Conservation (phyloP, 2,888 invertebrate genomes). For the Hirtodrosophila histrioides region DNA sequence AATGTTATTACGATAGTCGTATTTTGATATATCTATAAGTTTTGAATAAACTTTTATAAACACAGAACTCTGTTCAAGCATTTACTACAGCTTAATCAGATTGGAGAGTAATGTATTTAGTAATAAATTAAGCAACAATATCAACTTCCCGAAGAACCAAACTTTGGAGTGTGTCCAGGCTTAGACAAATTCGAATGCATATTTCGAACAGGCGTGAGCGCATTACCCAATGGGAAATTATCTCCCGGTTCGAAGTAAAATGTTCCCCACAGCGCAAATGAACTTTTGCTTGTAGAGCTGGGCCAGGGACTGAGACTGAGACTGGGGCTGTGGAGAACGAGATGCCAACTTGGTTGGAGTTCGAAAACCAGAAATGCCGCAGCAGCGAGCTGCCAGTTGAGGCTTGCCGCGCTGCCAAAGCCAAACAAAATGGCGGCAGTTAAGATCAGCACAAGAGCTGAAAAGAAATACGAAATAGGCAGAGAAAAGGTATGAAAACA, state of each 20-base stretch:
- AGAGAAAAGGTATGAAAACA: constrained; percentile 63
- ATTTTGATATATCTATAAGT: no score
- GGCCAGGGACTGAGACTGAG: not conserved
- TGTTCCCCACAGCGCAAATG: constrained; percentile 37
- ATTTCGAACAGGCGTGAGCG: constrained; percentile 4
- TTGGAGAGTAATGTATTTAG: no score
- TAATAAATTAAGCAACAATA: no score
- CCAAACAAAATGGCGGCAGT: constrained; percentile 69
- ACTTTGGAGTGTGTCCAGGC: not conserved
- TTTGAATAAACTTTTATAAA: no score
- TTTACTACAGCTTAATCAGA: no score
- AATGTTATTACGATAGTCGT: no score
- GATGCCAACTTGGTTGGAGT: constrained; percentile 43
- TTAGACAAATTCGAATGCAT: not conserved
- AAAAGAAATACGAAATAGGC: constrained; percentile 21
- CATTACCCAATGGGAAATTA: constrained; percentile 34
- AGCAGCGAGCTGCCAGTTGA: constrained; percentile 35
- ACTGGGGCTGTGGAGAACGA: constrained; percentile 7
- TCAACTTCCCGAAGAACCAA: not conserved
- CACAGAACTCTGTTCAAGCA: no score
- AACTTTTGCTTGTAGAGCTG: constrained; percentile 44
- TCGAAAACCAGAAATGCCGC: constrained; percentile 63
- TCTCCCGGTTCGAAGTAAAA: constrained; percentile 24
- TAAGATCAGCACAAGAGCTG: constrained; percentile 48
- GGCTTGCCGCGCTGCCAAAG: constrained; percentile 1